Conservation (phyloP, 1,140 invertebrate species). For the Propsilocerus akamusi region DNA sequence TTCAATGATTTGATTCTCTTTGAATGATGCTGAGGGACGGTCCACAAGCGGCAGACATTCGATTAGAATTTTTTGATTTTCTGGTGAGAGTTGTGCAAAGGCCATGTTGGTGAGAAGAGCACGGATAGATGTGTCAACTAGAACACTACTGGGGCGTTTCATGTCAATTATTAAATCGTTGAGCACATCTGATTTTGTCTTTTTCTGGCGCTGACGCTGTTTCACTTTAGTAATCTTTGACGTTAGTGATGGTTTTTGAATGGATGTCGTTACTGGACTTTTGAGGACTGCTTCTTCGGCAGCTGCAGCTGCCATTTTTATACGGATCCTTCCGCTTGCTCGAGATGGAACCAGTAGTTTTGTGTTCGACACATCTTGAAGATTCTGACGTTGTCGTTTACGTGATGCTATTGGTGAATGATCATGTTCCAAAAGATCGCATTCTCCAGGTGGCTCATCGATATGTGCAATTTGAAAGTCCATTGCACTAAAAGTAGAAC, state of each 20-base stretch:
- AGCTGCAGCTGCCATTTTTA: constrained; percentile 10
- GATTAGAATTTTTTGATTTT: constrained; percentile 83
- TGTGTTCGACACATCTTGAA: background rate
- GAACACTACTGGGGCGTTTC: constrained; percentile 90
- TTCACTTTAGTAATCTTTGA: constrained; percentile 78
- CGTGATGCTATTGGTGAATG: too few species aligned
- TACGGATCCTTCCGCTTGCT: background rate
- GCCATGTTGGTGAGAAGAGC: constrained; percentile 78
- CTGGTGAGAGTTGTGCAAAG: constrained; percentile 65
- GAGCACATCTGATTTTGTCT: constrained; percentile 57
- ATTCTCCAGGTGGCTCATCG: too few species aligned
- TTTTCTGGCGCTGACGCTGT: constrained; percentile 51
- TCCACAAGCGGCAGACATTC: constrained; percentile 84
- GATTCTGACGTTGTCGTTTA: background rate
- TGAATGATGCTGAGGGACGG: constrained; percentile 28
- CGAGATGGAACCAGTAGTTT: background rate
- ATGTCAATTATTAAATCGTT: constrained; percentile 87
- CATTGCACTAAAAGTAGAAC: too few species aligned
- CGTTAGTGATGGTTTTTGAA: constrained; percentile 47
- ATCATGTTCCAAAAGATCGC: too few species aligned
- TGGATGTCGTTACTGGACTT: constrained; percentile 7
- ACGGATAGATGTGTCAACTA: constrained; percentile 80
- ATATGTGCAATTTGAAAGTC: too few species aligned
- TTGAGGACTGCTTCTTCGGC: constrained; percentile 5
- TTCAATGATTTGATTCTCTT: constrained; percentile 31